Evolutionary conservation across 2,888 invertebrate genomes (phyloP), one percentile per base, ranked within the genome.

Genomic region (Sinelater perroti): DNA sequence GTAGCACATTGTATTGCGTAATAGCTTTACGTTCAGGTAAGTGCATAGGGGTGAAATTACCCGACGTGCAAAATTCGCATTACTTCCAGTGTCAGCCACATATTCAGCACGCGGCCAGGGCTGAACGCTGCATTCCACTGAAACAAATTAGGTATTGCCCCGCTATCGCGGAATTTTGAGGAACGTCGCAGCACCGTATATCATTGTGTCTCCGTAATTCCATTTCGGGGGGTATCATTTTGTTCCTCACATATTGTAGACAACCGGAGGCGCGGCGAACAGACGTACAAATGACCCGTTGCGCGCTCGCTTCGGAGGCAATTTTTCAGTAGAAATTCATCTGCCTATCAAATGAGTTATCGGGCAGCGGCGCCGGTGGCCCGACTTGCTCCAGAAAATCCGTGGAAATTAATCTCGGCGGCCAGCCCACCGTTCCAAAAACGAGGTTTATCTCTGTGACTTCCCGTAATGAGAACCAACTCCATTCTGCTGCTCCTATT

Each of bases 71-170:
- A 26, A 51, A 26, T 50, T 51, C 38, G 51, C n/a, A n/a, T n/a
- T n/a, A n/a, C n/a, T 51, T 31, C 10, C 20, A 40, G 30, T 51
- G 51, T 51, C 50, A 50, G 38, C 30, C 50, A 40, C 38, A 50
- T 18, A 11, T 38, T 49, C n/a, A 8, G 24, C 26, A 20, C 10
- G 14, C 1, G 40, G 1, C 11, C 30, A 50, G n/a, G 30, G 50
- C 30, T 50, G 50, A 50, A 38, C 38, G 50, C 14, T 44, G 30
- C 40, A 50, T 50, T 50, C 38, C 36, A 11, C 30, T 18, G 10
- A 16, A 44, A 40, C 28, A 44, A 44, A 44, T 44, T 30, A 30
- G 28, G 44, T 44, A 44, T 44, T 30, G 28, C 44, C 28, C n/a
- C 17, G 44, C 44, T 44, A 30, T 44, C 30, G 28, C 24, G 11